Percentiles rank a stretch among this genome's conserved stretches.
phyloP scores from a whole-genome alignment of 2,888 invertebrate genomes.

The Hyposoter didymator region DNA sequence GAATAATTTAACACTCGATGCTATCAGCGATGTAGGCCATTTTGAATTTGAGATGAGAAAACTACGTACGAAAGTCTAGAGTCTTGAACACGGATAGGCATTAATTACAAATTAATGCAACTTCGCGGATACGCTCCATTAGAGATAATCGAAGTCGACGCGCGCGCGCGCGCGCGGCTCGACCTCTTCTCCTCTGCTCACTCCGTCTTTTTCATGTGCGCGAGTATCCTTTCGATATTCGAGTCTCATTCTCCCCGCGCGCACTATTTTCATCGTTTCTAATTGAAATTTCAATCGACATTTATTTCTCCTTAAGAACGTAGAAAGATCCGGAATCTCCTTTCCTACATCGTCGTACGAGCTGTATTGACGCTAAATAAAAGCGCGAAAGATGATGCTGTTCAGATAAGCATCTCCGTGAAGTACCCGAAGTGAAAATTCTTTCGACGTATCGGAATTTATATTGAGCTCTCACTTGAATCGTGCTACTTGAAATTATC shows the following conservation, averaged over 20 bases:
- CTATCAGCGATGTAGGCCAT: neutral
- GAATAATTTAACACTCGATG: neutral
- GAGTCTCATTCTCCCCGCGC: neutral
- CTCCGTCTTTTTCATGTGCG: constrained; percentile 5
- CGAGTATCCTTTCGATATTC: constrained; percentile 26
- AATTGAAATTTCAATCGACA: constrained; percentile 24
- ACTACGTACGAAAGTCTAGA: constrained; percentile 28
- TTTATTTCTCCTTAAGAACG: constrained; percentile 7
- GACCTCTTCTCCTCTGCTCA: constrained; percentile 53
- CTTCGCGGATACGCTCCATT: constrained; percentile 76
- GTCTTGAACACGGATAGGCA: constrained; percentile 64
- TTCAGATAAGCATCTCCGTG: constrained; percentile 12
- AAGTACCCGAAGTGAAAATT: constrained; percentile 24
- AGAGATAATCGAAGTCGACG: constrained; percentile 73
- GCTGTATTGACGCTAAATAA: neutral
- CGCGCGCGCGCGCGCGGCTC: constrained; percentile 31
- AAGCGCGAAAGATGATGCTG: constrained; percentile 29
- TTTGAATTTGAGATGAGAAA: neutral
- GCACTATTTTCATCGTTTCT: neutral
- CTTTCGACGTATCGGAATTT: constrained; percentile 8
- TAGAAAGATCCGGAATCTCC: neutral
- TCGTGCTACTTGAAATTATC: constrained; percentile 28
- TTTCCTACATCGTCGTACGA: neutral
- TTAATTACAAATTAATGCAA: constrained; percentile 80
- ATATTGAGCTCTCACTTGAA: constrained; percentile 29